These are phyloP conservation scores for Yponomeuta cagnagella DNA, from an alignment of 2,888 invertebrate species.

Conservation along the genomic window DNA sequence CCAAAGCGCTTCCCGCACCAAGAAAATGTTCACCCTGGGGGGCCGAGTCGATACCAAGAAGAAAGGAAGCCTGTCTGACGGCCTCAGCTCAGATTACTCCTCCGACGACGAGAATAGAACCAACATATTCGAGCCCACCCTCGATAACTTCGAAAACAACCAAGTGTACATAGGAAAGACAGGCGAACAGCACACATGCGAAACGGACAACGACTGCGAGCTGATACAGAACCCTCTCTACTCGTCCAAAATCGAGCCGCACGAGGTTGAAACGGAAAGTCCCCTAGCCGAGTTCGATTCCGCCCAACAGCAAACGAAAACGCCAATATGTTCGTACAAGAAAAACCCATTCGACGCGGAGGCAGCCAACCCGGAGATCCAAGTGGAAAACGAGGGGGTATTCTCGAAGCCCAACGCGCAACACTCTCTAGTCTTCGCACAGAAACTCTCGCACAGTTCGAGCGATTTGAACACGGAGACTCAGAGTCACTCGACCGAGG, in stretches of 20 bases:
- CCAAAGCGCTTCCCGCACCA: constrained; percentile 54
- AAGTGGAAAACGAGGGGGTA: constrained; percentile 53
- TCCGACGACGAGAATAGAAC: constrained; percentile 72
- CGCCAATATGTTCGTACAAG: constrained; percentile 50
- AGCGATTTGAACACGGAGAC: constrained; percentile 74
- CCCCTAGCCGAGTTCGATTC: constrained; percentile 70
- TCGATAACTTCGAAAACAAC: constrained; percentile 68
- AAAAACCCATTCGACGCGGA: constrained; percentile 55
- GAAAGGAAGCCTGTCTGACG: constrained; percentile 78
- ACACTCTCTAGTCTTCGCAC: constrained; percentile 71
- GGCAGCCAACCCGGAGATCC: constrained; percentile 74
- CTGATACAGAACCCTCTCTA: constrained; percentile 66
- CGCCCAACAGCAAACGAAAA: constrained; percentile 45
- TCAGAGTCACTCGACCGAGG: constrained; percentile 25
- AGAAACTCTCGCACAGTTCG: constrained; percentile 82
- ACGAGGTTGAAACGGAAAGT: constrained; percentile 26
- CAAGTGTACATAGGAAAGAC: constrained; percentile 63
- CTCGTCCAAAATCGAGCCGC: constrained; percentile 64
- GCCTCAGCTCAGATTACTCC: constrained; percentile 73
- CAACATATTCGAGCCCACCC: constrained; percentile 65
- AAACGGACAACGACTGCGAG: constrained; percentile 56
- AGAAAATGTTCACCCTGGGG: constrained; percentile 72
- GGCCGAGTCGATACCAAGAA: constrained; percentile 27
- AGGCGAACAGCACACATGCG: constrained; percentile 33
- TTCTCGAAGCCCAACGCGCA: constrained; percentile 66